phyloP scores from a whole-genome alignment of 2,113 vertebrate genomes.

The Fukomys damarensis region DNA sequence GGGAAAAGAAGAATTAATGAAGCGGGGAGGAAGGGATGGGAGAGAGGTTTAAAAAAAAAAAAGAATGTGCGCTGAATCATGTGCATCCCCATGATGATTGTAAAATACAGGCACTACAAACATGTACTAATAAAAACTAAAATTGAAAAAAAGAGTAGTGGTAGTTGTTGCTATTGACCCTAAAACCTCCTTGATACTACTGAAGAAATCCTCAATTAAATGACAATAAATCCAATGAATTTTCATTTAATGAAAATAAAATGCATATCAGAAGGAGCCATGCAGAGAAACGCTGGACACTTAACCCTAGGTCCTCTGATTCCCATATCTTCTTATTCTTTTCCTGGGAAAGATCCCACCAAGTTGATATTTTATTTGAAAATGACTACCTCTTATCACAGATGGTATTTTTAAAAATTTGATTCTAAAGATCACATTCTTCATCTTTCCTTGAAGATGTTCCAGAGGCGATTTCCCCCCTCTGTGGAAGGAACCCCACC shows the following conservation, averaged over 20 bases:
- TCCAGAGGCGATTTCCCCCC: not conserved
- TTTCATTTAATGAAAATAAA: not conserved
- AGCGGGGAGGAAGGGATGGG: too few relatives aligned
- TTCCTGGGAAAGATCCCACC: not conserved
- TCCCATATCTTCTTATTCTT: not conserved
- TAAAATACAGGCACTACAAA: not conserved
- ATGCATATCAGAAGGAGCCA: not conserved
- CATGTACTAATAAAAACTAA: not conserved
- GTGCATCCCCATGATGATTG: not conserved
- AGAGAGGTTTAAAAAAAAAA: not conserved
- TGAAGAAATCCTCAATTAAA: not conserved
- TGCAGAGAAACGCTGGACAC: not conserved
- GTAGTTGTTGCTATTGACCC: not conserved
- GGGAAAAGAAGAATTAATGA: too few relatives aligned
- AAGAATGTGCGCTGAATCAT: not conserved
- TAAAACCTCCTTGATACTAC: not conserved
- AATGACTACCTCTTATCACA: not conserved
- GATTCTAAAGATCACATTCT: not conserved
- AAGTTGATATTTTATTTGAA: conserved; percentile 7
- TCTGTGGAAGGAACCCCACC: not conserved
- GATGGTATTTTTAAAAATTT: not conserved
- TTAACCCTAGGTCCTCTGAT: not conserved
- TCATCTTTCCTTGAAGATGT: not conserved
- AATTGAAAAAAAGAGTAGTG: not conserved
- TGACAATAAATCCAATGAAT: not conserved